Conservation (phyloP, 2,113 vertebrate genomes). For the Spea multiplicata region DNA sequence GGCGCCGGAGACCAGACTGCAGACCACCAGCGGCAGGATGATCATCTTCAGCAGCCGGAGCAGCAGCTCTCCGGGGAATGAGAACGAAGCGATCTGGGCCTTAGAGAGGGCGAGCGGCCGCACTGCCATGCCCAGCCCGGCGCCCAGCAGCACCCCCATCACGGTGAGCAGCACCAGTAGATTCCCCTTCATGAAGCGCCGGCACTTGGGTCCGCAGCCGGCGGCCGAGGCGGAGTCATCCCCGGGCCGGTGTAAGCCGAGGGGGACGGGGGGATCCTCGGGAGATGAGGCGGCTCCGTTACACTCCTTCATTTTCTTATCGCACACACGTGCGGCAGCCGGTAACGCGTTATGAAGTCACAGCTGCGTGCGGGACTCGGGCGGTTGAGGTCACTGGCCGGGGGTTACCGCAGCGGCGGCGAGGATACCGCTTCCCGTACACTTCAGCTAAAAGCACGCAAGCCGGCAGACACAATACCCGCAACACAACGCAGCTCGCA, state of each 20-base stretch:
- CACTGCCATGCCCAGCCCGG: constrained; percentile 74
- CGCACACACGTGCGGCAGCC: no score
- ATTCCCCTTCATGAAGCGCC: constrained; percentile 67
- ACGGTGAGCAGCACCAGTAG: constrained; percentile 84
- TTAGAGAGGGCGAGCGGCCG: constrained; percentile 56
- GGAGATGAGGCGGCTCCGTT: constrained; percentile 16
- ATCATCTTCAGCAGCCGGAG: constrained; percentile 87
- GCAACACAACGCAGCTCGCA: not conserved
- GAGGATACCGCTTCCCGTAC: not conserved
- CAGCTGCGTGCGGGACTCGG: not conserved
- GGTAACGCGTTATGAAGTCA: not conserved
- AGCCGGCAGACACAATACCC: not conserved
- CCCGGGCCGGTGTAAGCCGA: not conserved
- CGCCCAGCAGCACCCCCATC: constrained; percentile 73
- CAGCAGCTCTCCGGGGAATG: constrained; percentile 84
- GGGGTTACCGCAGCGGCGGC: not conserved
- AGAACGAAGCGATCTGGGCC: constrained; percentile 64
- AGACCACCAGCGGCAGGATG: constrained; percentile 88
- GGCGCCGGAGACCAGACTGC: constrained; percentile 81
- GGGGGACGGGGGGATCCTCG: not conserved
- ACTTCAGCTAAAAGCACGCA: not conserved
- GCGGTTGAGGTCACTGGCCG: not conserved
- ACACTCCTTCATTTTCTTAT: constrained; percentile 19
- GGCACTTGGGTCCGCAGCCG: constrained; percentile 38
- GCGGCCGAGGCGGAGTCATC: not conserved